Conservation (phyloP, 2,797 vertebrate species). For the Lutra lutra region DNA sequence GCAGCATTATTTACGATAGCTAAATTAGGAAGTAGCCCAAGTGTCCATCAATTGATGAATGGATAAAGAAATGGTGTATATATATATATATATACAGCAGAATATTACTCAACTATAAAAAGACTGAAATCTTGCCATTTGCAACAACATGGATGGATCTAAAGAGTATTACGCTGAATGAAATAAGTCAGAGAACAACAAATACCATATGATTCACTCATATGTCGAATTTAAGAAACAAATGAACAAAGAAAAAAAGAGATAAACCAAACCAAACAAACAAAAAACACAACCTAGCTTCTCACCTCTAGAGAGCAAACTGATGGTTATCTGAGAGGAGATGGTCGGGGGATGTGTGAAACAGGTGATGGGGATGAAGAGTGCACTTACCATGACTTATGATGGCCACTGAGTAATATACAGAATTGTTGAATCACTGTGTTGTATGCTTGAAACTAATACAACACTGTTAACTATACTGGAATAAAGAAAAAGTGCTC, state of each 20-base stretch:
- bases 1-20: not conserved
- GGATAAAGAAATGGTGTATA: not conserved
- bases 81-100: not conserved
- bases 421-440: not conserved
- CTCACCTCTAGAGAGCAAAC: not conserved
- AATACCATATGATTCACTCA: not conserved
- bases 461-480: not conserved
- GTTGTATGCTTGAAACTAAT: not conserved
- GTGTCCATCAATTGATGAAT: not conserved
- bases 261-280: not conserved
- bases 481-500: not conserved
- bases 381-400: not conserved
- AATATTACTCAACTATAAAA: not conserved
- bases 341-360: not conserved
- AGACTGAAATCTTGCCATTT: not conserved
- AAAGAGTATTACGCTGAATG: not conserved
- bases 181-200: not conserved
- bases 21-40: not conserved
- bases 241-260: not conserved
- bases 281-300: not conserved
- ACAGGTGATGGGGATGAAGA: not conserved
- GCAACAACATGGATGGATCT: not conserved
- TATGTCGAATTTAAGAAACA: not conserved
- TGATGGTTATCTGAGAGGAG: not conserved
- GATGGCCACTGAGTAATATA: not conserved